phyloP scores from a whole-genome alignment of 2,113 vertebrate genomes.

The Heptranchias perlo region DNA sequence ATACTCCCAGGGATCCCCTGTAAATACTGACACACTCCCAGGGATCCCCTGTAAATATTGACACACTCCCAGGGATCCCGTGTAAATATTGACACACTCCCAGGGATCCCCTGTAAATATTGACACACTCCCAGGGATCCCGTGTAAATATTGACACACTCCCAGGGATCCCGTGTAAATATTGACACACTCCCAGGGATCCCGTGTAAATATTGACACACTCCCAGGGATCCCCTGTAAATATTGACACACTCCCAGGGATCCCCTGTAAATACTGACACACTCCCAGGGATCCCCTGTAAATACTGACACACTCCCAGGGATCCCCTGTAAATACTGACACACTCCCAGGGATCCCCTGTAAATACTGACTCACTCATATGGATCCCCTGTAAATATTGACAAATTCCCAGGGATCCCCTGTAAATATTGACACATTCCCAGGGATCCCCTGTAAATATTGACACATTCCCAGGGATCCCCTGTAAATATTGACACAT shows the following conservation, averaged over 20 bases:
- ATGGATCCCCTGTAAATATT: background rate
- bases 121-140: background rate
- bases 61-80: background rate
- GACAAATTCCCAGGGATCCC: background rate
- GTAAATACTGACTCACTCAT: background rate
- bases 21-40: background rate
- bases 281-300: background rate
- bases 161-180: background rate
- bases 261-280: background rate
- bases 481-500: background rate
- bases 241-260: background rate
- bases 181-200: background rate
- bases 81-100: background rate
- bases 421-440: background rate
- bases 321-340: background rate
- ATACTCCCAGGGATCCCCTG: background rate
- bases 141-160: background rate
- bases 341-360: background rate
- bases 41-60: background rate
- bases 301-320: background rate
- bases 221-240: background rate
- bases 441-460: background rate
- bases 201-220: background rate
- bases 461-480: background rate
- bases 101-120: background rate